phyloP scores from a whole-genome alignment of 2,797 vertebrate species.

The Halcyon smyrnensis region DNA sequence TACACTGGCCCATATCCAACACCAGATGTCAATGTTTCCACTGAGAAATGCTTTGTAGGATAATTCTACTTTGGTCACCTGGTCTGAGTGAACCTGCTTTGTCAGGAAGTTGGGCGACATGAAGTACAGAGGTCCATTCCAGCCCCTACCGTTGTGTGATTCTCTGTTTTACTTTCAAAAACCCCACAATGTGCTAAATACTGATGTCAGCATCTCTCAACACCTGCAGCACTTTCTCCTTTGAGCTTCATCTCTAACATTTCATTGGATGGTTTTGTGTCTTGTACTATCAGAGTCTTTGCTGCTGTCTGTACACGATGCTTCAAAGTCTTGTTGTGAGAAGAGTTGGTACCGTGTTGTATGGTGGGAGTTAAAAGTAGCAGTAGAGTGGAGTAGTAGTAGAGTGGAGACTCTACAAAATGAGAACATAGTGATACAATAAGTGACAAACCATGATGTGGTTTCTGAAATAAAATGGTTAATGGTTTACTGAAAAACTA shows the following conservation, averaged over 20 bases:
- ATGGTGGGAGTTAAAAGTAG: neutral
- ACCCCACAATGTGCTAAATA: neutral
- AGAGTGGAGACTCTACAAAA: neutral
- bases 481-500: neutral
- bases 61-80: too few relatives aligned
- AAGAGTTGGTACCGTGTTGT: neutral
- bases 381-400: neutral
- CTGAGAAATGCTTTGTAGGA: neutral
- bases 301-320: neutral
- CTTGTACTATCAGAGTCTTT: neutral
- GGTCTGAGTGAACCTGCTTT: too few relatives aligned
- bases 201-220: neutral
- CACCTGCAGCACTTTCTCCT: neutral
- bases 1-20: neutral
- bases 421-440: fast-evolving
- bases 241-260: neutral
- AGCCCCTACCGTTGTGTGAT: too few relatives aligned
- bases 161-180: too few relatives aligned
- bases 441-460: fast-evolving
- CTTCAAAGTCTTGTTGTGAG: neutral
- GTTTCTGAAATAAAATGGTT: neutral
- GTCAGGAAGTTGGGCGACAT: too few relatives aligned
- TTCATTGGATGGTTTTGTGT: neutral
- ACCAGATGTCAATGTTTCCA: neutral
- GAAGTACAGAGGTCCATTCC: too few relatives aligned